Conservation (phyloP, 2,797 vertebrate genomes). For the Serranus cabrilla region DNA sequence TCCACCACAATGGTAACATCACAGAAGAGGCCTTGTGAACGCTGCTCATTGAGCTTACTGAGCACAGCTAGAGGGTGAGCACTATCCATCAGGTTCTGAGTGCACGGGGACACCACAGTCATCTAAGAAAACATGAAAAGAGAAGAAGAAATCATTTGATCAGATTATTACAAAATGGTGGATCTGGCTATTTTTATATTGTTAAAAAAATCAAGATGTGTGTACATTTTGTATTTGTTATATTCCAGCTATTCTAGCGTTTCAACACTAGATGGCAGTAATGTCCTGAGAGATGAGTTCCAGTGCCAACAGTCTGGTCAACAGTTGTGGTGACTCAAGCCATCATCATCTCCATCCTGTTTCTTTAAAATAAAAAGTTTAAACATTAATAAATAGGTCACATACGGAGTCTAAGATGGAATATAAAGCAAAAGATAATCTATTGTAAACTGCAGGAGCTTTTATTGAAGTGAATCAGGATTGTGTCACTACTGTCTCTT, state of each 20-base stretch:
- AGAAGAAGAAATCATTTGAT: slow-evolving; percentile 15
- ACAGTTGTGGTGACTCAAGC: slow-evolving; percentile 12
- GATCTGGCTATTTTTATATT: neutral
- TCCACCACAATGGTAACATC: slow-evolving; percentile 99
- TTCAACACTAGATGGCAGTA: slow-evolving; percentile 86
- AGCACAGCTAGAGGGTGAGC: slow-evolving; percentile 93
- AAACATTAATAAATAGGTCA: neutral
- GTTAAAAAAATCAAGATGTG: neutral
- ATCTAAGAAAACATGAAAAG: slow-evolving; percentile 84
- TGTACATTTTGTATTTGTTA: slow-evolving; percentile 30
- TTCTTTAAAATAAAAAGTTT: neutral
- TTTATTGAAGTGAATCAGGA: slow-evolving; percentile 7
- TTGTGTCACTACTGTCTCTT: neutral
- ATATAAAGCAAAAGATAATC: neutral
- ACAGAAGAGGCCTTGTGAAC: slow-evolving; percentile 94
- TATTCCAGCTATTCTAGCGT: slow-evolving; percentile 29
- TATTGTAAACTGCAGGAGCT: neutral
- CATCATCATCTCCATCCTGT: slow-evolving; percentile 26
- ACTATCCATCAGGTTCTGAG: slow-evolving; percentile 93
- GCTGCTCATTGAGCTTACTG: slow-evolving; percentile 95
- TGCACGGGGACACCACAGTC: slow-evolving; percentile 91
- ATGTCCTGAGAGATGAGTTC: slow-evolving; percentile 47
- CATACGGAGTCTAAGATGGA: neutral
- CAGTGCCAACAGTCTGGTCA: slow-evolving; percentile 27
- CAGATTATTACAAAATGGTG: slow-evolving; percentile 12